Conservation (phyloP, 2,888 invertebrate genomes). For the Pharmacophagus antenor region DNA sequence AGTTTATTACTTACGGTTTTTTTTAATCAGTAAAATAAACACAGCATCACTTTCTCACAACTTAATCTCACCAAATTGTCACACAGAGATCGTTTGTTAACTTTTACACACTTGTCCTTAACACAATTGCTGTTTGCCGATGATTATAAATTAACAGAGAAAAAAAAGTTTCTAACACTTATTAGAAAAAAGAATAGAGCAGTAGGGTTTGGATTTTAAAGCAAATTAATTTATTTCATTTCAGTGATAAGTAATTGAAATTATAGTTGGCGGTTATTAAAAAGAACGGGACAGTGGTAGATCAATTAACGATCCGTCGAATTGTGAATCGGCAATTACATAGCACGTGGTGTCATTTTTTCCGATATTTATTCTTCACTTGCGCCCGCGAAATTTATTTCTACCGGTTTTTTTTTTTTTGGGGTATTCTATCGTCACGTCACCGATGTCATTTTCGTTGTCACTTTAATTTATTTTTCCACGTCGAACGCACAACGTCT, state of each 20-base stretch:
- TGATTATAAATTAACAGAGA: constrained; percentile 39
- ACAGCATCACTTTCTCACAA: constrained; percentile 73
- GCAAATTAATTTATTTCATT: neutral
- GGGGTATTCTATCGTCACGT: constrained; percentile 52
- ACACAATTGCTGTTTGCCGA: constrained; percentile 26
- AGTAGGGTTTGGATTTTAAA: constrained; percentile 5
- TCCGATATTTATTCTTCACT: constrained; percentile 39
- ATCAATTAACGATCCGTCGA: constrained; percentile 65
- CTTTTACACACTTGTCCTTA: constrained; percentile 40
- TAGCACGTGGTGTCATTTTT: constrained; percentile 70
- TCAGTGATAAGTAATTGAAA: constrained; percentile 47
- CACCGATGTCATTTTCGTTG: constrained; percentile 70
- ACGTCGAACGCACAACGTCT: constrained; percentile 39
- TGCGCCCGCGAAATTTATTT: constrained; percentile 39
- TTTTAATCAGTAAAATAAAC: constrained; percentile 49
- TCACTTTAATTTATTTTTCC: constrained; percentile 39
- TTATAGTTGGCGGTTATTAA: constrained; percentile 60
- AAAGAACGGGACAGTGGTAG: constrained; percentile 63
- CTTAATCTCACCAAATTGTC: constrained; percentile 53
- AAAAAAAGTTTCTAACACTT: constrained; percentile 7
- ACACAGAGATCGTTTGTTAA: constrained; percentile 45
- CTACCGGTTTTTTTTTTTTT: constrained; percentile 34
- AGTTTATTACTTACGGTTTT: constrained; percentile 61
- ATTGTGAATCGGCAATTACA: constrained; percentile 62
- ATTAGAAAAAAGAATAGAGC: constrained; percentile 10